These are phyloP conservation scores for Emydocephalus ijimae DNA, from an alignment of 2,113 vertebrate genomes.

Conservation along the genomic window DNA sequence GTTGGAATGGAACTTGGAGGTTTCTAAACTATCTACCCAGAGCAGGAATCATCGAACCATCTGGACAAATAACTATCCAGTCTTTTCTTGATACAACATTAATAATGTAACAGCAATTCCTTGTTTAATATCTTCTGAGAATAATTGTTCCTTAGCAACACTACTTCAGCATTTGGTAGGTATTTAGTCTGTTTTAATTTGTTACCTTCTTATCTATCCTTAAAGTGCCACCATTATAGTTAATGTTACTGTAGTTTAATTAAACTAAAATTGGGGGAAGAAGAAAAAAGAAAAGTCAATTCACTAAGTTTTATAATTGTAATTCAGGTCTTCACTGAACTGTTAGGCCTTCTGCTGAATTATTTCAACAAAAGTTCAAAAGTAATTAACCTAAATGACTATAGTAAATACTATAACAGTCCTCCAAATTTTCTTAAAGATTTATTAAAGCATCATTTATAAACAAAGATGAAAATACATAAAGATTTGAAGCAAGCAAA, in stretches of 20 bases:
- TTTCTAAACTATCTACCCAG: neutral
- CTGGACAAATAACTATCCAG: neutral
- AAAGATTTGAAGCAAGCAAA: slow-evolving; percentile 72
- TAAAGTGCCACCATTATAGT: neutral
- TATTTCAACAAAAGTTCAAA: neutral
- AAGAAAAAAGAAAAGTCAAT: neutral
- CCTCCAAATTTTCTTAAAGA: slow-evolving; percentile 50
- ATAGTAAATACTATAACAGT: neutral
- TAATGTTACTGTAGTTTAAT: neutral
- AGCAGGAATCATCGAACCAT: neutral
- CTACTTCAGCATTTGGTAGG: neutral
- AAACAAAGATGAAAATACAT: slow-evolving; percentile 68
- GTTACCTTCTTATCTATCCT: neutral
- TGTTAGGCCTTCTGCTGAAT: slow-evolving; percentile 13
- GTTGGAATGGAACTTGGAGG: neutral
- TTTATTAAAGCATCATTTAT: slow-evolving; percentile 79
- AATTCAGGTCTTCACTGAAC: neutral
- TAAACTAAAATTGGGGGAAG: neutral
- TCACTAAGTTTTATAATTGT: neutral
- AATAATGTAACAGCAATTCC: neutral
- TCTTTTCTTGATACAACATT: neutral
- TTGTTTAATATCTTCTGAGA: neutral
- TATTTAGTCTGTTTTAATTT: neutral
- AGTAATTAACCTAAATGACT: neutral
- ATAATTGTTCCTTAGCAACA: neutral